These are phyloP conservation scores for Alaudala cheleensis DNA, from an alignment of 2,113 vertebrate genomes.

Conservation along the genomic window DNA sequence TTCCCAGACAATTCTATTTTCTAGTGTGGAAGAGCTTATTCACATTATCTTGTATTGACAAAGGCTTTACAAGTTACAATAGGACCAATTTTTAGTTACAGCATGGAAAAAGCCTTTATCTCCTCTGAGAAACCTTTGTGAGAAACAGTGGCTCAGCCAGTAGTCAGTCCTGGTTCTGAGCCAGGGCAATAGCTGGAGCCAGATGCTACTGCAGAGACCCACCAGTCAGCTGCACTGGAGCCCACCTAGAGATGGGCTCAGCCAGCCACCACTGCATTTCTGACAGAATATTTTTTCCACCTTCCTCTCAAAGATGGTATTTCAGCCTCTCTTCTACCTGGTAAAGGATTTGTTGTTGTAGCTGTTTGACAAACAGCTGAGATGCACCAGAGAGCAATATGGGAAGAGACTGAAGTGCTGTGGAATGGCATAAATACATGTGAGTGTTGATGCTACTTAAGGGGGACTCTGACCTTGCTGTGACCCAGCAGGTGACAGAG, in stretches of 20 bases:
- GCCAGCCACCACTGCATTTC: not conserved
- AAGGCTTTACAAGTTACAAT: not conserved
- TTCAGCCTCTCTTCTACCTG: not conserved
- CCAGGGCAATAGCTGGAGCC: not conserved
- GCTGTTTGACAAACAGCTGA: not conserved
- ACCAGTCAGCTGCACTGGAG: not conserved
- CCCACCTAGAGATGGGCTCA: not conserved
- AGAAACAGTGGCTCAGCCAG: not conserved
- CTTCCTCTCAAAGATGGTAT: not conserved
- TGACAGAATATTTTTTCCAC: not conserved
- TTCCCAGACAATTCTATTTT: not conserved
- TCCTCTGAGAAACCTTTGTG: not conserved
- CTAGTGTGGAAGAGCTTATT: not conserved
- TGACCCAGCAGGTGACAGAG: accelerated
- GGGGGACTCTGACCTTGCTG: not conserved
- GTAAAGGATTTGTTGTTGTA: not conserved
- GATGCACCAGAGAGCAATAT: not conserved
- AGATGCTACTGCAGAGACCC: not conserved
- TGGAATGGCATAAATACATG: not conserved
- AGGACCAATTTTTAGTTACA: not conserved
- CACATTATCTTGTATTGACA: not conserved
- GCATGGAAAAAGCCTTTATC: not conserved
- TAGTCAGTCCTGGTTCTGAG: not conserved
- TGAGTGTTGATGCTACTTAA: not conserved
- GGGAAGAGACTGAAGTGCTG: not conserved